Evolutionary conservation across 2,888 invertebrate genomes (phyloP), one percentile per base, ranked within the genome.

Genomic region (Apamea crenata): DNA sequence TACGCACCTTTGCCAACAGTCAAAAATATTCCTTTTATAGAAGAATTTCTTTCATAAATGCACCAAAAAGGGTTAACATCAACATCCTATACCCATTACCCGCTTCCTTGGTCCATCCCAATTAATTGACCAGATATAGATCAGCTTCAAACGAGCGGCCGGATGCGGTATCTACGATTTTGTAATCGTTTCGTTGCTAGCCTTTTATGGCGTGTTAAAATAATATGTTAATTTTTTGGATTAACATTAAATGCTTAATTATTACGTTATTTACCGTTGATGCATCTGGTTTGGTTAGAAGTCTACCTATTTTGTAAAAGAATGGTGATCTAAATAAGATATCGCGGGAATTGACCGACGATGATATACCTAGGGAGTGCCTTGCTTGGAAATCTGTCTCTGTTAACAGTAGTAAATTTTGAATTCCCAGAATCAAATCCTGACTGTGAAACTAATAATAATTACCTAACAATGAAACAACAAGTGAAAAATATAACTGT

Each of bases 71-170:
- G 61, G 77, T 78, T 75, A 79, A 76, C 76, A 81, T 87, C 81
- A 89, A 92, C 91, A 91, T 90, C 90, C 90, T 86, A 87, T 68
- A 80, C 53, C 81, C 90, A 87, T 90, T 90, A 85, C 83, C 83
- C 69, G 86, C 79, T 92, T 92, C 92, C 92, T 91, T 73, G 83
- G 84, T 84, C 72, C 82, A 85, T 83, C 85, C 77, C 81, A 89
- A 89, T 91, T 89, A 90, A 91, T 91, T 86, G 90, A 85, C 78
- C 87, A 84, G 88, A 90, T 88, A 89, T 91, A 91, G 90, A 91
- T 91, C 82, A 88, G 81, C 81, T 76, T 84, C 82, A 85, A 86
- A 82, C 78, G 86, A 44, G 74, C 40, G 66, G 36, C 74, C 83
- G 86, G 87, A 87, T 84, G 87, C 78, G 87, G 81, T 78, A 56